Percentiles rank a stretch among this genome's conserved stretches.
These are phyloP conservation scores for Tyria jacobaeae DNA, from an alignment of 2,888 invertebrate genomes.

Conservation along the genomic window DNA sequence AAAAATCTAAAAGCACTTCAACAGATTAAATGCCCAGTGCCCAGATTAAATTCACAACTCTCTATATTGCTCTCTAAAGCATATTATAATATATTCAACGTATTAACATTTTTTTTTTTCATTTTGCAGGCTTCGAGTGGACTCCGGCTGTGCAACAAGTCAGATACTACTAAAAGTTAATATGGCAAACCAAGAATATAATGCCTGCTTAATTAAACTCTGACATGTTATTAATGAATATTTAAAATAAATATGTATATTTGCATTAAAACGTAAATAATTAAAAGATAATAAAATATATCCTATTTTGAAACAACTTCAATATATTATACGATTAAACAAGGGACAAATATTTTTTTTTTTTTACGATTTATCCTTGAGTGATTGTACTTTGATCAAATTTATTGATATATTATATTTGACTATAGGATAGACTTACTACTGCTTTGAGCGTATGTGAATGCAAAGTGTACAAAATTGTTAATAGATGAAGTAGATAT, in stretches of 20 bases:
- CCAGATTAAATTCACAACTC: background rate
- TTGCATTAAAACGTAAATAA: too few relatives aligned
- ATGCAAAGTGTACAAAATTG: constrained; percentile 31
- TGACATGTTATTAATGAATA: constrained; percentile 29
- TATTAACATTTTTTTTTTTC: constrained; percentile 22
- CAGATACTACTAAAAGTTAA: constrained; percentile 56
- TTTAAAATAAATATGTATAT: constrained; percentile 27
- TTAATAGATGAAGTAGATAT: constrained; percentile 22
- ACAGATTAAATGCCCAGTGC: background rate
- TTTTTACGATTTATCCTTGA: too few relatives aligned
- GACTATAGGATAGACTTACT: constrained; percentile 8
- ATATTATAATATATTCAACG: constrained; percentile 11
- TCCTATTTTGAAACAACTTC: too few relatives aligned
- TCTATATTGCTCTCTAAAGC: background rate
- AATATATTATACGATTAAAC: too few relatives aligned
- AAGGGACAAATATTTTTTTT: too few relatives aligned
- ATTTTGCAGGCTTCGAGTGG: constrained; percentile 68
- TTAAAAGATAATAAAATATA: too few relatives aligned
- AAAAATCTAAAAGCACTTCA: constrained; percentile 1
- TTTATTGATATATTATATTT: too few relatives aligned
- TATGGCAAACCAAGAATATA: constrained; percentile 35
- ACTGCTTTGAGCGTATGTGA: constrained; percentile 13
- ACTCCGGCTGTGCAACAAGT: constrained; percentile 54
- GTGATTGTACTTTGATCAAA: too few relatives aligned
- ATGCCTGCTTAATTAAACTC: constrained; percentile 38